A percentile compares a stretch with the other conserved stretches of the same genome.
Evolutionary conservation across 2,113 vertebrate species (phyloP).

Genomic region (Prolemur simus): DNA sequence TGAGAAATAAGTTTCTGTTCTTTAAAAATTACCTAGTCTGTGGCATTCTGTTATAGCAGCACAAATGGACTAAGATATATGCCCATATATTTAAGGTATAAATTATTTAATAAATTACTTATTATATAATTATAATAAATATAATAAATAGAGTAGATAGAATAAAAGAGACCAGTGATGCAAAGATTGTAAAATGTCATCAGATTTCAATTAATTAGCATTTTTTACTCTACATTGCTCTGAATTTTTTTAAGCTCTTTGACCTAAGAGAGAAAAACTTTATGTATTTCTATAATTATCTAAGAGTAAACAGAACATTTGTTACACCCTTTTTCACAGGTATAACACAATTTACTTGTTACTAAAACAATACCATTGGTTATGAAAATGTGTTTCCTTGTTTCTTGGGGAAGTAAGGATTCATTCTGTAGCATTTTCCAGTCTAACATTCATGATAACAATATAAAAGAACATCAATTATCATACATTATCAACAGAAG

Average conservation of each 20-base stretch:
- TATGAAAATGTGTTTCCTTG: background rate
- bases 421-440: background rate
- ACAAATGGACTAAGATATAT: background rate
- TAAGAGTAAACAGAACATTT: background rate
- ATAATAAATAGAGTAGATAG: background rate
- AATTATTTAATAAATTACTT: background rate
- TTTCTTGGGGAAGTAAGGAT: background rate
- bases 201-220: background rate
- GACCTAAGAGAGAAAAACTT: background rate
- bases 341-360: background rate
- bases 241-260: background rate
- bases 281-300: background rate
- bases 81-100: background rate
- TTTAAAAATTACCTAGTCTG: background rate
- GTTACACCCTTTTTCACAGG: background rate
- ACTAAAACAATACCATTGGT: background rate
- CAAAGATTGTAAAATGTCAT: background rate
- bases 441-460: background rate
- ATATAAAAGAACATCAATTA: conserved; percentile 35
- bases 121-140: background rate
- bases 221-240: background rate
- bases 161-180: background rate
- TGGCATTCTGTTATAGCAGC: background rate
- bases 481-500: background rate
- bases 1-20: background rate